phyloP scores from a whole-genome alignment of 2,888 invertebrate species.

The Ophion costatus region DNA sequence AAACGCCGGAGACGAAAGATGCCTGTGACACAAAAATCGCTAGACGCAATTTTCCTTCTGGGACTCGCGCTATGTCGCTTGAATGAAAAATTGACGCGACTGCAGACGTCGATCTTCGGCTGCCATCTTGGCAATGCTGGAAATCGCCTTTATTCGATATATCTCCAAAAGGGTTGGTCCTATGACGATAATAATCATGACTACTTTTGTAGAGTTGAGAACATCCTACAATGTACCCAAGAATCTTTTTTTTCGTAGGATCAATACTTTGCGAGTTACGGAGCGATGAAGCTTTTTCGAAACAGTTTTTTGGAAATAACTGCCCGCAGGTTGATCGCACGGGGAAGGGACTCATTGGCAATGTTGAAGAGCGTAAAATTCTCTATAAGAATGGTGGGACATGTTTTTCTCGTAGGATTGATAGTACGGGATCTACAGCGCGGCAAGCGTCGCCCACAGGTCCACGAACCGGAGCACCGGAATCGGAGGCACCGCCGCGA shows the following conservation, averaged over 20 bases:
- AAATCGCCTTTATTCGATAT: not conserved
- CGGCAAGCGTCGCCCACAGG: not conserved
- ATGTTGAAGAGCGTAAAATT: not conserved
- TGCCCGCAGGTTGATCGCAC: not conserved
- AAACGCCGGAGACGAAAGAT: constrained; percentile 42
- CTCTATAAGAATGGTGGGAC: not conserved
- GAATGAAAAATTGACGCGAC: no score
- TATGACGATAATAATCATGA: not conserved
- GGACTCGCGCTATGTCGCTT: not conserved
- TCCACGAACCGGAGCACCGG: not conserved
- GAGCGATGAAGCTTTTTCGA: not conserved
- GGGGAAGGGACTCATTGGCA: not conserved
- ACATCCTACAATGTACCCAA: not conserved
- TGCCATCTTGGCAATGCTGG: not conserved
- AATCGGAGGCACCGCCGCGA: not conserved
- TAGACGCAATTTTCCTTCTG: not conserved
- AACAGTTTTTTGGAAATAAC: not conserved
- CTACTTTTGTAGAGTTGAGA: not conserved
- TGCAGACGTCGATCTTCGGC: not conserved
- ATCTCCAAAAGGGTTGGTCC: not conserved
- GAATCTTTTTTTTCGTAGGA: not conserved
- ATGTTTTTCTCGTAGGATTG: not conserved
- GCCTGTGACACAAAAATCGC: not conserved
- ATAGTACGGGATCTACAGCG: not conserved
- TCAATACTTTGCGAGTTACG: not conserved